Conservation (phyloP, 2,888 invertebrate species). For the Caenorhabditis plicata region DNA sequence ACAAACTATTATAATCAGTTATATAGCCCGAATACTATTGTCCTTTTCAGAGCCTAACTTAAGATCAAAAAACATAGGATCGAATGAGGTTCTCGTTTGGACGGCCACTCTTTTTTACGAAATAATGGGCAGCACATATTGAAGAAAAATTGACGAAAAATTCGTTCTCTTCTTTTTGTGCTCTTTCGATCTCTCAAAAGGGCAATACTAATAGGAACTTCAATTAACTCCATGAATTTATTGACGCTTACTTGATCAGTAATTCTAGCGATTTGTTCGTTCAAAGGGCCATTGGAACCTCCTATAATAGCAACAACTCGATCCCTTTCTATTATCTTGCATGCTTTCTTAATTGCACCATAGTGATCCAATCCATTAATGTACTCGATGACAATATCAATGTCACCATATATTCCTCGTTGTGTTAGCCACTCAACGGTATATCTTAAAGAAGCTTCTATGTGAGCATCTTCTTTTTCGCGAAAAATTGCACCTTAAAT, state of each 20-base stretch:
- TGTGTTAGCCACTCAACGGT: conserved; percentile 58
- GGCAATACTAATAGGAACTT: too few species aligned
- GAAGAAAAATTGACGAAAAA: too few species aligned
- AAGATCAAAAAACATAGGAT: too few species aligned
- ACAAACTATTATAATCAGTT: too few species aligned
- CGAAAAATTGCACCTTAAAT: conserved; percentile 57
- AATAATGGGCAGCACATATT: too few species aligned
- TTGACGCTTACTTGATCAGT: conserved; percentile 51
- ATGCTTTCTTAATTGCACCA: conserved; percentile 57
- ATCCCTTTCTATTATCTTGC: conserved; percentile 56
- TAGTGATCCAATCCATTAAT: conserved; percentile 59
- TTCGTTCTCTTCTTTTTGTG: too few species aligned
- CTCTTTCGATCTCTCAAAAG: too few species aligned
- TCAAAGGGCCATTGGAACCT: conserved; percentile 53
- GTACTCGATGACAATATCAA: conserved; percentile 50
- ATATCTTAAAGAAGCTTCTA: conserved; percentile 57
- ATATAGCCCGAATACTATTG: too few species aligned
- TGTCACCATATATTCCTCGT: conserved; percentile 39
- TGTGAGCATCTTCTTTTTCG: conserved; percentile 59
- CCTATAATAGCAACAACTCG: conserved; percentile 58
- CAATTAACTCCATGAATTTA: too few species aligned
- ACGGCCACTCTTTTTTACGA: too few species aligned
- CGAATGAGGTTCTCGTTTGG: too few species aligned
- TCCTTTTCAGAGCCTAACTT: too few species aligned
- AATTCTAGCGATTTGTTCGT: conserved; percentile 54